A percentile compares a stretch with the other conserved stretches of the same genome.
Conservation (phyloP, 2,113 vertebrate species). For the Istiophorus platypterus region DNA sequence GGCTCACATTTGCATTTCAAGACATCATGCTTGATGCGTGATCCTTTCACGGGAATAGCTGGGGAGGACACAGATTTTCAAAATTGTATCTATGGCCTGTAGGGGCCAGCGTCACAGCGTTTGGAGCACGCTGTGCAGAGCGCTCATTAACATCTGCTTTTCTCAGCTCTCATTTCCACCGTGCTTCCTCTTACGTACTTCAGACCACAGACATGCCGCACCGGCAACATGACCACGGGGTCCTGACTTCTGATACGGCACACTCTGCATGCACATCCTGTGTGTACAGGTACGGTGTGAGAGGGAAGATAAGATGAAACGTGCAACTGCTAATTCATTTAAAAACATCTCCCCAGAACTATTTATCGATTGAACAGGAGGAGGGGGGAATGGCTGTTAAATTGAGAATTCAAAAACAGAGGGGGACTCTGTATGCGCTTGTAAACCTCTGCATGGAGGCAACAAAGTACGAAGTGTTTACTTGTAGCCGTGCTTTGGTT, state of each 20-base stretch:
- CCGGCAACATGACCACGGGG: background rate
- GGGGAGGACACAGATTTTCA: background rate
- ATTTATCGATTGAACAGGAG: slow-evolving; percentile 76
- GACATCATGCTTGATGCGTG: background rate
- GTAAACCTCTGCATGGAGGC: slow-evolving; percentile 1
- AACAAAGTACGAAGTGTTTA: slow-evolving; percentile 6
- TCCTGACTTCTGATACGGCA: background rate
- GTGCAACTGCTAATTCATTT: slow-evolving; percentile 66
- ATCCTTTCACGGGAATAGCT: background rate
- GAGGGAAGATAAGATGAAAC: slow-evolving; percentile 48
- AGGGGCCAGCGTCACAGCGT: background rate
- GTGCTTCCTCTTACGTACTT: slow-evolving; percentile 13
- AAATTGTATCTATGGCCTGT: slow-evolving; percentile 11
- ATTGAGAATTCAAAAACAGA: slow-evolving; percentile 31
- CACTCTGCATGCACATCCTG: background rate
- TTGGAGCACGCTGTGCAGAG: slow-evolving; percentile 18
- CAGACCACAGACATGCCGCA: slow-evolving; percentile 3
- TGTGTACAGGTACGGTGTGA: background rate
- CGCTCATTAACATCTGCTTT: slow-evolving; percentile 27
- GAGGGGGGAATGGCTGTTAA: slow-evolving; percentile 44
- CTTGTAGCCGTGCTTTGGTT: background rate
- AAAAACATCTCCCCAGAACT: slow-evolving; percentile 66
- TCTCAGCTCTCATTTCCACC: slow-evolving; percentile 18
- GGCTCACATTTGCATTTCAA: background rate
- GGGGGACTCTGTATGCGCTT: slow-evolving; percentile 7